Evolutionary conservation across 2,888 invertebrate genomes (phyloP), one percentile per base, ranked within the genome.

Genomic region (Cheilosia impressa): DNA sequence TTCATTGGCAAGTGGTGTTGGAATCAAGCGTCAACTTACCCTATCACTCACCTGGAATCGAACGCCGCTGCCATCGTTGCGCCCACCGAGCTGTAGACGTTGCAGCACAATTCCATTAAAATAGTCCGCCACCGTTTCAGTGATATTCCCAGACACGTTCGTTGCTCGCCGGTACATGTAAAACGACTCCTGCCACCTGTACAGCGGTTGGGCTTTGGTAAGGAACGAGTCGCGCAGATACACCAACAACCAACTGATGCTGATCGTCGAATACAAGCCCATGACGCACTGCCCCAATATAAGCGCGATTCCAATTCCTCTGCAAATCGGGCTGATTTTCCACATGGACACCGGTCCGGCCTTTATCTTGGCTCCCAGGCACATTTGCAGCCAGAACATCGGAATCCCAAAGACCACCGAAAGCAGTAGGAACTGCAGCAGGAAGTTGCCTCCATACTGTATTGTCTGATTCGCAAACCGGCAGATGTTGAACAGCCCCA

Each of bases 311-410:
- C 98, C 98, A 22, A 98, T 96, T 3, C 98, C 98, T 93, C 96
- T 96, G 91, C 98, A 97, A 88, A 98, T 95, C 0, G 98, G 98
- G 71, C 97, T 97, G 89, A 98, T 97, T 89, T 95, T 95, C 98
- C 98, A 98, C 97, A 98, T 97, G 89, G 97, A 97, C 80, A 98
- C 95, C 1, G 97, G 96, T 0, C 98, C 98, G 0, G 97, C 95
- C 58, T 95, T 95, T 79, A 98, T 93, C 88, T 97, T 96, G 91
- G 97, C 96, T 2, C 98, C 98, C 88, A 98, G 93, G 88, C 96
- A 96, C 91, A 97, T 94, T 92, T 97, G 96, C 63, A 98, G 93
- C 73, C 97, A 96, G 89, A 97, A 95, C 87, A 98, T 92, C 6
- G 98, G 98, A 90, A 98, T 95, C 77, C 97, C 97, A 90, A 97